Conservation (phyloP, 2,888 invertebrate species). For the Iphiclides podalirius region DNA sequence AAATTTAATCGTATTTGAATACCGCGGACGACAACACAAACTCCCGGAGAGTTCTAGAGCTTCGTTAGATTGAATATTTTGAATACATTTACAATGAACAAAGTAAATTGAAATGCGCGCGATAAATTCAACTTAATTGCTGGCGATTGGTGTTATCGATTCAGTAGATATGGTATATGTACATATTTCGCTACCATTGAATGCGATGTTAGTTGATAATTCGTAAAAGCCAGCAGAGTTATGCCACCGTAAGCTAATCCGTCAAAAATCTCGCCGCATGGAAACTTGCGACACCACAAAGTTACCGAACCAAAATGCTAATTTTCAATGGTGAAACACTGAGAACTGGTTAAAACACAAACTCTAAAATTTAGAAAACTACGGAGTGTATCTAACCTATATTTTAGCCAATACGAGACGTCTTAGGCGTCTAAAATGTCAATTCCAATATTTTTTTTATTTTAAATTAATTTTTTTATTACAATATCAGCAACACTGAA, state of each 20-base stretch:
- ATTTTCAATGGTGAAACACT: too few species aligned
- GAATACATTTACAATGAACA: conserved; percentile 21
- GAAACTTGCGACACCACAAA: neutral
- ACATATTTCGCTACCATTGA: conserved; percentile 7
- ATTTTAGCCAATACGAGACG: too few species aligned
- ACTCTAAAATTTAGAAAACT: too few species aligned
- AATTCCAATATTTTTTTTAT: too few species aligned
- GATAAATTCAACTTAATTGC: conserved; percentile 21
- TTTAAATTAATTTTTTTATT: too few species aligned
- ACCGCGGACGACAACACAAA: conserved; percentile 12
- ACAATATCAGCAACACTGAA: too few species aligned
- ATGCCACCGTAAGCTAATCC: neutral
- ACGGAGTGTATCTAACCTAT: too few species aligned
- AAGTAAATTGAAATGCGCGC: conserved; percentile 11
- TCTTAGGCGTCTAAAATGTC: too few species aligned
- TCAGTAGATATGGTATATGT: conserved; percentile 16
- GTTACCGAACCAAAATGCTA: neutral
- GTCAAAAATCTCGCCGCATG: neutral
- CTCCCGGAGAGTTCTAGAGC: conserved; percentile 10
- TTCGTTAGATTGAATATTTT: conserved; percentile 22
- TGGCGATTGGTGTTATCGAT: conserved; percentile 13
- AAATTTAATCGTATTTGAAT: conserved; percentile 22
- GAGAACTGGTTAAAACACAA: too few species aligned
- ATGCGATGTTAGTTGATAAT: conserved; percentile 4
- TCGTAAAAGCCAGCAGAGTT: conserved; percentile 1